Evolutionary conservation across 2,113 vertebrate species (phyloP).

Genomic region (Hyla sarda): DNA sequence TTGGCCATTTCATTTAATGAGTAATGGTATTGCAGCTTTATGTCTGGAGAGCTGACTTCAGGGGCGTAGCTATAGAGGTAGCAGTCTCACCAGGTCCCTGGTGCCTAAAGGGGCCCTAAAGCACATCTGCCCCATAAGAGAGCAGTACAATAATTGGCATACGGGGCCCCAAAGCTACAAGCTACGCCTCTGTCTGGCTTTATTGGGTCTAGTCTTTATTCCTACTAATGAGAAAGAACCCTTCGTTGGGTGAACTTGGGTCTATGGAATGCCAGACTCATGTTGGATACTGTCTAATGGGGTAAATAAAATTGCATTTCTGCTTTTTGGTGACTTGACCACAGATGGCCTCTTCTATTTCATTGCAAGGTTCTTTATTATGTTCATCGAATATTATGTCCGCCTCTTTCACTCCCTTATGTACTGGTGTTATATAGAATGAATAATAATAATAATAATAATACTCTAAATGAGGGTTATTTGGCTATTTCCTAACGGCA

Average conservation of each 20-base stretch:
- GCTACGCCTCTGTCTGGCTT: too few species aligned
- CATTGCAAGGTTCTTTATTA: too few species aligned
- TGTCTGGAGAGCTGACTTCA: too few species aligned
- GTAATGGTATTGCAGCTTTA: background rate
- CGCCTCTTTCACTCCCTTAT: background rate
- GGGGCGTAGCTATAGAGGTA: too few species aligned
- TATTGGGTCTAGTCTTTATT: background rate
- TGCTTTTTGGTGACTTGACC: background rate
- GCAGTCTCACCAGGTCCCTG: too few species aligned
- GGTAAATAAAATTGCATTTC: background rate
- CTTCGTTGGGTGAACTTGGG: too few species aligned
- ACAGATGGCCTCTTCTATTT: background rate
- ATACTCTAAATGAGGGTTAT: conserved; percentile 14
- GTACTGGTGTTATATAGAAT: background rate
- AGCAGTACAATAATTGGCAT: too few species aligned
- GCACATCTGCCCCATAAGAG: too few species aligned
- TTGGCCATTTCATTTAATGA: background rate
- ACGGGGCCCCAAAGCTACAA: too few species aligned
- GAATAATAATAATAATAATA: conserved; percentile 15
- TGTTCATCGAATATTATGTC: too few species aligned
- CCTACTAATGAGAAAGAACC: background rate
- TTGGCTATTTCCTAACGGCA: conserved; percentile 6
- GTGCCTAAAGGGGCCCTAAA: too few species aligned
- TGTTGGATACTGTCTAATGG: background rate
- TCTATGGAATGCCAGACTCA: too few species aligned